These are phyloP conservation scores for Callosobruchus maculatus DNA, from an alignment of 2,888 invertebrate genomes.

Conservation along the genomic window DNA sequence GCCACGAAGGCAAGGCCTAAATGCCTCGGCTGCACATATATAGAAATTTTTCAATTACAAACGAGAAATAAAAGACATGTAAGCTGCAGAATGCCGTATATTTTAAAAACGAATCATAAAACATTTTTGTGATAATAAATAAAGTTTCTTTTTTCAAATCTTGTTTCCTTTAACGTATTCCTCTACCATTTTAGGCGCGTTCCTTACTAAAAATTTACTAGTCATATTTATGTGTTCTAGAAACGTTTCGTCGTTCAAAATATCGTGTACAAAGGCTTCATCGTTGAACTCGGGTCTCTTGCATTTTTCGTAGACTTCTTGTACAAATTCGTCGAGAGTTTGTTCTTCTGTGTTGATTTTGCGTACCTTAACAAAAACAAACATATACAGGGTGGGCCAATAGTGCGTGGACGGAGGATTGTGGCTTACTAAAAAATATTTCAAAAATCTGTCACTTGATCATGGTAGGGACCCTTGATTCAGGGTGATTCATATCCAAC, in stretches of 20 bases:
- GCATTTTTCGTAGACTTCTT: constrained; percentile 33
- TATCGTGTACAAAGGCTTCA: constrained; percentile 37
- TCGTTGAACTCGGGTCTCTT: constrained; percentile 33
- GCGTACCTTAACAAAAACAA: constrained; percentile 16
- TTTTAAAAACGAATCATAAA: not conserved
- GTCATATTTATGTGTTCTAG: constrained; percentile 27
- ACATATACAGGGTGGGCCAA: too few relatives aligned
- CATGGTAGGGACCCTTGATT: too few relatives aligned
- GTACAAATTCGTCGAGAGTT: constrained; percentile 26
- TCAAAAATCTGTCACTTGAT: too few relatives aligned
- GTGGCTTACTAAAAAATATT: too few relatives aligned
- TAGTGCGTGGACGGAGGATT: too few relatives aligned
- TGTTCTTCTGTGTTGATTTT: constrained; percentile 31
- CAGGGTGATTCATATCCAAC: too few relatives aligned
- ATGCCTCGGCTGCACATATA: too few relatives aligned
- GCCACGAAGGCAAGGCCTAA: too few relatives aligned
- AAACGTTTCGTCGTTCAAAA: constrained; percentile 33
- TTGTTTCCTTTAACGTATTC: not conserved
- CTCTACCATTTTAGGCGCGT: constrained; percentile 28
- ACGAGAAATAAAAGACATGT: not conserved
- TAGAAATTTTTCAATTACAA: not conserved
- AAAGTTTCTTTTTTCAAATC: not conserved
- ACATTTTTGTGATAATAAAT: not conserved
- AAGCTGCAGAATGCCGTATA: not conserved
- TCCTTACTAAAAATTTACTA: constrained; percentile 32